phyloP scores from a whole-genome alignment of 2,888 invertebrate genomes.

The Iphiclides podalirius region DNA sequence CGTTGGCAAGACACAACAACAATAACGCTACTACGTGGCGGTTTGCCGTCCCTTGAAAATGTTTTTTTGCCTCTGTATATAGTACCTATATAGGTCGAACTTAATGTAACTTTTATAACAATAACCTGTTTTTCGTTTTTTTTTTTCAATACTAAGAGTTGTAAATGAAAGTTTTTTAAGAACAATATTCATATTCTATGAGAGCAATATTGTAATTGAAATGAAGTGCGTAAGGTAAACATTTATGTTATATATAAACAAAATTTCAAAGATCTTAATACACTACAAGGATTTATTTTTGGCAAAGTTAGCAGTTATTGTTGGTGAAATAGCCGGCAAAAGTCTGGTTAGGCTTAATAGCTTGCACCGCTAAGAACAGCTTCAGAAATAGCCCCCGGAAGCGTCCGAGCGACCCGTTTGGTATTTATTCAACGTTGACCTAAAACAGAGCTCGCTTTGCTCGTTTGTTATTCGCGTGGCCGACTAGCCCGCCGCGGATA shows the following conservation, averaged over 20 bases:
- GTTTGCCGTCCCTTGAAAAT: conserved; percentile 1
- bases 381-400: conserved; percentile 78
- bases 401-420: conserved; percentile 78
- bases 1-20: conserved; percentile 17
- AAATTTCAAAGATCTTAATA: too few species aligned
- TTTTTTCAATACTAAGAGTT: background rate
- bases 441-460: conserved; percentile 78
- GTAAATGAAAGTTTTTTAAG: conserved; percentile 1
- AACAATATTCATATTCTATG: too few species aligned
- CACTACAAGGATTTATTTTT: too few species aligned
- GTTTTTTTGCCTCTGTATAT: conserved; percentile 5
- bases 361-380: conserved; percentile 64
- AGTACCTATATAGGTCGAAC: conserved; percentile 8
- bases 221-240: too few species aligned
- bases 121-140: too few species aligned
- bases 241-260: too few species aligned
- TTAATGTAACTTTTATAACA: conserved; percentile 6
- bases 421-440: conserved; percentile 80
- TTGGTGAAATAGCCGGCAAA: conserved; percentile 49
- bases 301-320: conserved; percentile 7
- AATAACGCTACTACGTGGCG: conserved; percentile 10
- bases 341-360: conserved; percentile 55
- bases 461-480: conserved; percentile 71
- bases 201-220: too few species aligned
- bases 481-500: conserved; percentile 44